phyloP scores from a whole-genome alignment of 1,140 invertebrate species.

The Adoxophyes honmai region DNA sequence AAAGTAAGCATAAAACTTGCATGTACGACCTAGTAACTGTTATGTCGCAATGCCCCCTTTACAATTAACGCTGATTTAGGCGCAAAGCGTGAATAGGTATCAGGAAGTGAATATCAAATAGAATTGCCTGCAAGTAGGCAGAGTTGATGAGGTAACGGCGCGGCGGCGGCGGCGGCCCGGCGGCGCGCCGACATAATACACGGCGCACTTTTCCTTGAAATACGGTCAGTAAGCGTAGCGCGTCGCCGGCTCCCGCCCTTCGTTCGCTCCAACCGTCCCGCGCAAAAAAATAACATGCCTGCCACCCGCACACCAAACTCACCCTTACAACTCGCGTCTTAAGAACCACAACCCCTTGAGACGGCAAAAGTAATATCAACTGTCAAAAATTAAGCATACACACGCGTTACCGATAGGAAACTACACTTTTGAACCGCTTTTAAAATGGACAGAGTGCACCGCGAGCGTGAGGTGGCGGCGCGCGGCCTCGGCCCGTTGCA shows the following conservation, averaged over 20 bases:
- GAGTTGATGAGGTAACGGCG: constrained; percentile 33
- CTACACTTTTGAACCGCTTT: constrained; percentile 68
- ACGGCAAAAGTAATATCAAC: constrained; percentile 61
- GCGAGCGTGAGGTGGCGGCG: constrained; percentile 55
- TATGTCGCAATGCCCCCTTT: constrained; percentile 19
- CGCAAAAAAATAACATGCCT: constrained; percentile 69
- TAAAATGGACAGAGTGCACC: constrained; percentile 67
- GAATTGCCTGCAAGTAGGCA: neutral
- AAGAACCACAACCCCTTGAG: constrained; percentile 60
- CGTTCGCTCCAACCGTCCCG: constrained; percentile 67
- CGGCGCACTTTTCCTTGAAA: constrained; percentile 68
- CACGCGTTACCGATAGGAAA: constrained; percentile 69
- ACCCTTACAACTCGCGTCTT: constrained; percentile 47
- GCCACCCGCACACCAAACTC: constrained; percentile 43
- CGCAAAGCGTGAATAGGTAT: neutral
- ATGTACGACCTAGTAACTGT: constrained; percentile 34
- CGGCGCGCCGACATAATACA: constrained; percentile 30
- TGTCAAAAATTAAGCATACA: constrained; percentile 76
- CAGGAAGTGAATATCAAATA: constrained; percentile 9
- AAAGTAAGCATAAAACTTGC: constrained; percentile 49
- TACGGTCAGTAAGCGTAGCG: constrained; percentile 39
- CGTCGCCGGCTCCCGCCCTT: constrained; percentile 53
- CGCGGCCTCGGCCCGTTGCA: constrained; percentile 72
- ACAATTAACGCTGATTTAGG: constrained; percentile 6
- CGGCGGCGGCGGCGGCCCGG: constrained; percentile 13